Evolutionary conservation across 1,140 invertebrate genomes (phyloP).

Genomic region (Maconellicoccus hirsutus): DNA sequence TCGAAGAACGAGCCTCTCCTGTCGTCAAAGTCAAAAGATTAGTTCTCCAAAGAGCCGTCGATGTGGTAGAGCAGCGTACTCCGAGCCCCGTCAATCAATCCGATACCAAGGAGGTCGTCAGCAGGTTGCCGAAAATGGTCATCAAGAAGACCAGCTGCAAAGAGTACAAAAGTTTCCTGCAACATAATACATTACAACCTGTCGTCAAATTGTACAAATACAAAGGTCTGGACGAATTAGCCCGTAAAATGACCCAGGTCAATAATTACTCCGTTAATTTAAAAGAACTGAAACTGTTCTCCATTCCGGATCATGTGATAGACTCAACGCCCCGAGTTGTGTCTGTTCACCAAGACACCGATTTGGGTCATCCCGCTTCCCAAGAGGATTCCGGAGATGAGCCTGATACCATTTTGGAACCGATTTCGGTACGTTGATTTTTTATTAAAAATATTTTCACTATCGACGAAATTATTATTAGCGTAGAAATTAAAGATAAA

Average conservation of each 20-base stretch:
- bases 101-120: background rate
- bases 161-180: background rate
- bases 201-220: background rate
- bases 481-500: no score
- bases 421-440: no score
- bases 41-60: slow-evolving; percentile 1
- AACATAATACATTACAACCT: background rate
- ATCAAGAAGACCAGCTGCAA: background rate
- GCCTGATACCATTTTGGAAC: no score
- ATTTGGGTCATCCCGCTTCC: no score
- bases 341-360: no score
- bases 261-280: no score
- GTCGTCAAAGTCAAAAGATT: slow-evolving; percentile 22
- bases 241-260: background rate
- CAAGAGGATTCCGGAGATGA: no score
- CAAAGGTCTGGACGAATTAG: background rate
- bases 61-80: background rate
- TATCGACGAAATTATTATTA: no score
- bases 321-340: no score
- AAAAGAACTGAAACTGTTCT: no score
- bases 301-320: no score
- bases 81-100: background rate
- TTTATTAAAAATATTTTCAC: no score
- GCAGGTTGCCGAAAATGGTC: background rate
- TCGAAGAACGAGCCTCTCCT: background rate